phyloP scores from a whole-genome alignment of 2,113 vertebrate genomes.

The Vicugna pacos region DNA sequence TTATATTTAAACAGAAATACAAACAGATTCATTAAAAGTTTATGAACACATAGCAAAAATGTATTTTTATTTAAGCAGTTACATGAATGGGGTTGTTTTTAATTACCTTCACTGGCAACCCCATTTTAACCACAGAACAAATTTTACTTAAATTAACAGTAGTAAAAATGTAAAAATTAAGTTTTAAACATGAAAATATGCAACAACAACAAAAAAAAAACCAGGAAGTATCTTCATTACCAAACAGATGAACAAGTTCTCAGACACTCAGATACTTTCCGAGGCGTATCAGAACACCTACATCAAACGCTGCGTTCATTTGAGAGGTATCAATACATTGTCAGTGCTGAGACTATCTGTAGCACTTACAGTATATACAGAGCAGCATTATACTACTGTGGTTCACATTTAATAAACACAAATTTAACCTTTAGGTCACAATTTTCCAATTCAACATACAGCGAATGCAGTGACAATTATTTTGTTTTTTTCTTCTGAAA shows the following conservation, averaged over 20 bases:
- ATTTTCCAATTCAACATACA: constrained; percentile 67
- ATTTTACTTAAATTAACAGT: constrained; percentile 82
- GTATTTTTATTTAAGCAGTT: constrained; percentile 83
- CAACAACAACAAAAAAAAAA: constrained; percentile 32
- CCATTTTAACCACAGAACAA: constrained; percentile 82
- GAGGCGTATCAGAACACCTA: constrained; percentile 67
- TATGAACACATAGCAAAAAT: constrained; percentile 82
- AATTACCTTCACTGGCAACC: constrained; percentile 75
- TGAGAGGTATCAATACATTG: constrained; percentile 81
- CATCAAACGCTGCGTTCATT: constrained; percentile 68
- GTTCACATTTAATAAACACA: constrained; percentile 78
- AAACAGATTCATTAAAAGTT: constrained; percentile 80
- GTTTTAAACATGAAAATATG: constrained; percentile 76
- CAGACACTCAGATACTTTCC: constrained; percentile 69
- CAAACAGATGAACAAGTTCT: constrained; percentile 71
- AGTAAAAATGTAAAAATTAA: constrained; percentile 79
- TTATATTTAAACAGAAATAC: constrained; percentile 86
- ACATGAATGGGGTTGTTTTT: constrained; percentile 78
- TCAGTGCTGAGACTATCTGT: constrained; percentile 79
- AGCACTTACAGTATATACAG: constrained; percentile 85
- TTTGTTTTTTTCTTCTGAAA: constrained; percentile 48
- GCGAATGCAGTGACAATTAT: constrained; percentile 54
- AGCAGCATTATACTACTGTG: constrained; percentile 84
- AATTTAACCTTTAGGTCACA: constrained; percentile 71
- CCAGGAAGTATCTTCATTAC: constrained; percentile 83